Base-by-base conservation (phyloP, 2,888 invertebrate species). In the Polymixis lichenea region DNA sequence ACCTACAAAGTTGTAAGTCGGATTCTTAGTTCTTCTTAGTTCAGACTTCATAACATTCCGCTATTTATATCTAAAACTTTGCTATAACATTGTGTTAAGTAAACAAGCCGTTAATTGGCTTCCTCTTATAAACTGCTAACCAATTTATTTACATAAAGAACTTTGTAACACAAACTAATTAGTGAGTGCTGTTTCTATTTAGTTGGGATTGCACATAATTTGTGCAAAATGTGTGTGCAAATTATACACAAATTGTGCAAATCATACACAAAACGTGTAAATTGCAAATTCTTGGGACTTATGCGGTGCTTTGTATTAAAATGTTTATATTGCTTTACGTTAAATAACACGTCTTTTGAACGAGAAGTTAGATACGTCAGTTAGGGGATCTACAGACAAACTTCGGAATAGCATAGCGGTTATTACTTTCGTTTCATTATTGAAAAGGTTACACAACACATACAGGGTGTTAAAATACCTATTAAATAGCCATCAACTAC, bases 81-180 rank as follows among this genome's bases (percentile, higher is more conserved):
- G 58, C 28, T 68, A 17, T 55, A 68, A 75, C 61, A 58, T 58
- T 68, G 19, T 74, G 32, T 46, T 32, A 77, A 65, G 25, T 32
- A 61, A 82, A 77, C 78, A 70, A 22, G 13, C 51, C 11, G 46
- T n/a, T 71, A 55, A 69, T 69, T 75, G 32, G 46, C 68, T 83
- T 79, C 61, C 75, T 75, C 60, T 32, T 15, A 9, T 13, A 53
- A 78, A 65, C 38, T 28, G 61, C 66, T 38, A 61, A 75, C 46
- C 15, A 32, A 17, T 66, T 68, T 79, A 69, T 75, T 82, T 75
- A 69, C 68, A 58, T 62, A 56, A 25, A n/a, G 15, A 71, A 72
- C 58, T 82, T 64, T 55, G 60, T 49, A 46, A 68, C 32, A 66
- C 68, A 53, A 72, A 69, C 83, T 75, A 75, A 83, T 83, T 82